Base-by-base conservation (phyloP, 2,888 invertebrate genomes). In the Pelosia muscerda region DNA sequence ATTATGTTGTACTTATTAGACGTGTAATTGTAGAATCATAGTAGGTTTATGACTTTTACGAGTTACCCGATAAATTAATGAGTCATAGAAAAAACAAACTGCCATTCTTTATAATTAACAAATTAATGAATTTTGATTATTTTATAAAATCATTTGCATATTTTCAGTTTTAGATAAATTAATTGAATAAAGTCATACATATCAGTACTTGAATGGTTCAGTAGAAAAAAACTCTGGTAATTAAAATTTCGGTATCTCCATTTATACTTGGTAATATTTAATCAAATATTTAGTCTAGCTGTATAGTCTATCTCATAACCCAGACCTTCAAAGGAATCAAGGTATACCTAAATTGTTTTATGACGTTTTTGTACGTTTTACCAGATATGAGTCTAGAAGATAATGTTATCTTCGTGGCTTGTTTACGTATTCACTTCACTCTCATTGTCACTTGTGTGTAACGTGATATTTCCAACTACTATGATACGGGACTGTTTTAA, bases 291-390 rank as follows among this genome's bases (percentile, higher is more conserved):
- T 54, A 34, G 9, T 59, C 23, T 59, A 31, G 22, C n/a, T 5
- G 1, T 42, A n/a, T n/a, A n/a, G n/a, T n/a, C n/a, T n/a, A 49
- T 19, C 4, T 49, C 49, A n/a, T 82, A 82, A 84, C 84, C 83
- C 73, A 74, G 80, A 78, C 84, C 84, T 77, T 79, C 75, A 22
- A 60, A 19, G 28, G 11, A 57, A n/a, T 31, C 57, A 57, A 57
- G 56, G 56, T 56, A 56, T 57, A 28, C 28, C 23, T 69, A 67
- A 68, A 73, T 66, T 69, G 68, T 73, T 68, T 56, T 65, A 61
- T 72, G 68, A 76, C 72, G 68, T 74, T 68, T 65, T 19, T 66
- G 62, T 69, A 75, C 69, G 71, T 74, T 79, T 79, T 77, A 9
- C 66, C 72, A 76, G 74, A 81, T 81, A 76, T 28, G 22, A 34